Evolutionary conservation across 2,888 invertebrate genomes (phyloP), one percentile per base, ranked within the genome.

Genomic region (Lepeophtheirus nordmannii): DNA sequence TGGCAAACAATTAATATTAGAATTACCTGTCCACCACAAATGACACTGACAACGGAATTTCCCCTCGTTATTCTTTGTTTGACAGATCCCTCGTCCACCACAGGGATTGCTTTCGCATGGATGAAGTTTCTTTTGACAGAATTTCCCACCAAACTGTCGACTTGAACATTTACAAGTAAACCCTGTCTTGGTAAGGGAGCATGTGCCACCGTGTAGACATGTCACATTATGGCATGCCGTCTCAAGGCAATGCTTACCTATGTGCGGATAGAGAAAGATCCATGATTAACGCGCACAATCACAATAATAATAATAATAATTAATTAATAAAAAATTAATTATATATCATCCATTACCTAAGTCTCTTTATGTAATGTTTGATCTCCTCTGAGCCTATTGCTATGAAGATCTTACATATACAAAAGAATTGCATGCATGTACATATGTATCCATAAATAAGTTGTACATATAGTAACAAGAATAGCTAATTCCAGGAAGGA

Each of bases 41-140:
- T 85, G 84, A 73, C 89, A 82, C 70, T 81, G 79, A 73, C 89
- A 88, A 67, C 81, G 76, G 72, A 83, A 86, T 0, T 80, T 79
- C 40, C 73, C 73, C 22, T 7, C 53, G 10, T n/a, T n/a, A 10
- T 22, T 53, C 63, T 73, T 73, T 40, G 82, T 82, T 71, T 85
- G 76, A 73, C 89, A 89, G 22, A 82, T 81, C 1, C 89, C 89
- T 20, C 86, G 78, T 67, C 82, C 82, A 73, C 85, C 84, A 74
- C 87, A 88, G 0, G 86, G 87, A 70, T 82, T 80, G 0, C 83
- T 79, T 22, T 83, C 83, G 74, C 88, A 88, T 0, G 86, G 85
- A 57, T 81, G 79, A 62, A 82, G 79, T 68, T 82, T 81, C 73
- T 83, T 82, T 62, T 83, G 83, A 73, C 87, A 88, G 65, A 71